Evolutionary conservation across 2,113 vertebrate genomes (phyloP).

Genomic region (Hemiprocne comata): DNA sequence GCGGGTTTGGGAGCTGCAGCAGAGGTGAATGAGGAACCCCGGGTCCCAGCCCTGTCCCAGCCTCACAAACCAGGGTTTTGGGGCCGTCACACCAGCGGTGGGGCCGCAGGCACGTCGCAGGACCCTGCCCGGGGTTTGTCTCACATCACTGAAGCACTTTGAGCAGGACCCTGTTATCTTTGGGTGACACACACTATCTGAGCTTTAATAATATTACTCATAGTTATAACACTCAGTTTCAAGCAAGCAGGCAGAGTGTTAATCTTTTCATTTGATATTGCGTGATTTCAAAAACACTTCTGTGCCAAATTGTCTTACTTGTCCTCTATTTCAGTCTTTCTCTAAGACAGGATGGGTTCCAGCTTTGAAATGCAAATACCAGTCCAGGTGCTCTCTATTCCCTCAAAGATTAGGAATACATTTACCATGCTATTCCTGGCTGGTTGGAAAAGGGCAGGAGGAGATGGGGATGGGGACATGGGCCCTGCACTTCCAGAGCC

Average conservation of each 20-base stretch:
- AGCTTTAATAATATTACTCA: neutral
- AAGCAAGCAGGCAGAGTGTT: neutral
- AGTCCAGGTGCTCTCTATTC: neutral
- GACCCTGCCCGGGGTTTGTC: neutral
- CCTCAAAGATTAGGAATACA: constrained; percentile 2
- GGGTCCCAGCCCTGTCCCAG: accelerated
- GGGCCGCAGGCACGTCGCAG: accelerated
- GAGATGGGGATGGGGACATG: neutral
- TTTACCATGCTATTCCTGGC: neutral
- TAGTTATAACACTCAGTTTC: neutral
- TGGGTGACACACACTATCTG: neutral
- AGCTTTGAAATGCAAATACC: neutral
- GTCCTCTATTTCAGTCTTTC: neutral
- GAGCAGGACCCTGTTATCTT: neutral
- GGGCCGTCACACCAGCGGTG: accelerated
- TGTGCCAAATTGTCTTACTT: neutral
- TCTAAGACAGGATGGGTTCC: neutral
- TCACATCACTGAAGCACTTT: accelerated
- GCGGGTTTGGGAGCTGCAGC: accelerated
- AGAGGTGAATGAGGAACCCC: neutral
- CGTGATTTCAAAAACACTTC: neutral
- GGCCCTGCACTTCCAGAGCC: too few relatives aligned
- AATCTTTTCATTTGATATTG: neutral
- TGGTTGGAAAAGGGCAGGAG: neutral
- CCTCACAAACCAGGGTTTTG: accelerated